phyloP scores from a whole-genome alignment of 2,888 invertebrate species.

The Cantharis nigra region DNA sequence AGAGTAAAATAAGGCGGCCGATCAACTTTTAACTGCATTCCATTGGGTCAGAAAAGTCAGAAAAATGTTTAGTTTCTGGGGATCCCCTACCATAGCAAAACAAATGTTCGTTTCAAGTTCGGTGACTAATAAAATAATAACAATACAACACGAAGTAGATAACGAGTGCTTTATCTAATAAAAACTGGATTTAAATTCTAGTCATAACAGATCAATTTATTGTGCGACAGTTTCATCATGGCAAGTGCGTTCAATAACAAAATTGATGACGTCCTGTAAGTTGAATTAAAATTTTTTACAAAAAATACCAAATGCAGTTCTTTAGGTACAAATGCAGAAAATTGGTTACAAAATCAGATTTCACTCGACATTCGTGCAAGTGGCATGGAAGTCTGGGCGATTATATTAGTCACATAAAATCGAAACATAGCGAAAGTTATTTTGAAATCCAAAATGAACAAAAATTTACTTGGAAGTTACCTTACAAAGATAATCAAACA shows the following conservation, averaged over 20 bases:
- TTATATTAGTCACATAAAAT: constrained; percentile 21
- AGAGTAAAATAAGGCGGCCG: too few relatives aligned
- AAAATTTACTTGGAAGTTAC: constrained; percentile 26
- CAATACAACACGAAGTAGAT: neutral
- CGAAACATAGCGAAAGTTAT: constrained; percentile 15
- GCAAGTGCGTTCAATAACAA: neutral
- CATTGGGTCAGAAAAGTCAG: too few relatives aligned
- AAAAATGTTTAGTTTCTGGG: neutral
- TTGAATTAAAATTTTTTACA: neutral
- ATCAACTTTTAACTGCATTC: too few relatives aligned
- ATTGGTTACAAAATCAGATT: constrained; percentile 12
- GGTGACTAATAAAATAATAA: neutral
- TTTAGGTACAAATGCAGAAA: constrained; percentile 28
- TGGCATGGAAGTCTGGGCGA: constrained; percentile 30
- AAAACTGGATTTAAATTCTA: neutral
- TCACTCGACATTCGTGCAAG: constrained; percentile 20
- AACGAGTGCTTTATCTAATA: neutral
- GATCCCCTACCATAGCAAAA: neutral
- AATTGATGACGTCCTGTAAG: constrained; percentile 8
- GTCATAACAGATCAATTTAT: neutral
- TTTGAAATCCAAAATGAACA: neutral
- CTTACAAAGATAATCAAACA: constrained; percentile 16
- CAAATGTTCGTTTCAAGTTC: neutral
- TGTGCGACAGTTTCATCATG: neutral
- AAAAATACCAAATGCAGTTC: neutral